Evolutionary conservation across 2,888 invertebrate genomes (phyloP).

Genomic region (Meghimatium bilineatum): DNA sequence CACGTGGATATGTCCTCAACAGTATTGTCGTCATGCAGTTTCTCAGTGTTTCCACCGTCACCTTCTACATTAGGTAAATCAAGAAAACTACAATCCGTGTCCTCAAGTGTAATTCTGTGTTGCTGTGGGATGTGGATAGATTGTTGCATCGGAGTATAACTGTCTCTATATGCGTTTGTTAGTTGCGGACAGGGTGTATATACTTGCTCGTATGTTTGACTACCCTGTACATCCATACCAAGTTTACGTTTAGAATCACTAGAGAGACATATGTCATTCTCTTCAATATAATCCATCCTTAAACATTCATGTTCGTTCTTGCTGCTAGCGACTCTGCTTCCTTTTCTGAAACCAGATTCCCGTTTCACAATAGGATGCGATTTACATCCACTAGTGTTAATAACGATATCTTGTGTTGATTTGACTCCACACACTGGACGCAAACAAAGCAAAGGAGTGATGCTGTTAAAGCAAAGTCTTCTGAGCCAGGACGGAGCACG

Average conservation of each 20-base stretch:
- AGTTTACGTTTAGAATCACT: not conserved
- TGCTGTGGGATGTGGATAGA: not conserved
- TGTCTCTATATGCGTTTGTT: not conserved
- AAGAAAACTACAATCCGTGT: conserved; percentile 17
- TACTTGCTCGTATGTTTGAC: conserved; percentile 16
- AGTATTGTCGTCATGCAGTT: not conserved
- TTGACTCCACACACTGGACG: not conserved
- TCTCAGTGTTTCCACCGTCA: too few species aligned
- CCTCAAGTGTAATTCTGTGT: not conserved
- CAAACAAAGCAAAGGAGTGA: conserved; percentile 44
- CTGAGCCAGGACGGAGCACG: conserved; percentile 66
- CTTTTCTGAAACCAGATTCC: conserved; percentile 9
- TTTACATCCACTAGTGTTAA: not conserved
- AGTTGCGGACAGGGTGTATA: conserved; percentile 11
- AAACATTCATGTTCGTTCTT: conserved; percentile 42
- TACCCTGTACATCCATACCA: not conserved
- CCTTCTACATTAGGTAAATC: not conserved
- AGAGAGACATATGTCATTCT: not conserved
- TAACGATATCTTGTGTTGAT: not conserved
- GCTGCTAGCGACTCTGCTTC: conserved; percentile 26
- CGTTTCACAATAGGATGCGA: not conserved
- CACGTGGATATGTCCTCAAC: not conserved
- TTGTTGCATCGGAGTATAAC: conserved; percentile 5
- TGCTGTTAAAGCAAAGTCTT: conserved; percentile 58
- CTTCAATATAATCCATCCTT: conserved; percentile 39